Evolutionary conservation across 2,888 invertebrate species (phyloP), one percentile per base, ranked within the genome.

Genomic region (Drosophila melanocephala): DNA sequence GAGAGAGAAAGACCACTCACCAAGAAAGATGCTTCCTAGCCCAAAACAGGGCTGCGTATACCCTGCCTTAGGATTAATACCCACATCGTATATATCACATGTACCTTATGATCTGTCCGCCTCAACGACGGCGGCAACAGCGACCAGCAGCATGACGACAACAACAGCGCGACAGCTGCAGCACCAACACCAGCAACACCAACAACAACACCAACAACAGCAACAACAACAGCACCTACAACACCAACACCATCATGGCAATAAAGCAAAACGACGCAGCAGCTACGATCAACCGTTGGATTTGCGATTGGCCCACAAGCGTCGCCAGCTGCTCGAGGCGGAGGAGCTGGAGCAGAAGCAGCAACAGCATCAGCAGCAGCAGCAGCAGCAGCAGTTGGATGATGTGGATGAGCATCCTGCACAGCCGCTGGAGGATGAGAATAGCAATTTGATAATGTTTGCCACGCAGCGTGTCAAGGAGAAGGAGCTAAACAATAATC

Each of bases 1-100:
- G 96, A 96, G 97, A 95, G 97, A 97, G 95, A 97, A 98, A 95
- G 97, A 97, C 95, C 96, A 97, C 94, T 97, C 97, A 93, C 97
- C 97, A 93, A 95, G 97, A 94, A 97, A 97, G 95, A 97, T 97
- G 96, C 95, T 96, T 93, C 95, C 92, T 94, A 96, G 96, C 91
- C 96, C 96, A 69, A 96, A 96, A 93, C 96, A 96, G 93, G 96
- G 96, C 78, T 95, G 96, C 83, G 96, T 96, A 78, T 96, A 96
- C 93, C 96, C 96, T 59, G 93, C 96, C 85, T 94, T 95, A 81
- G 94, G 96, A 83, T 92, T 92, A 89, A 91, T 95, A 73, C 94
- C 95, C 73, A 95, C 94, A 68, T 90, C 93, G 81, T 92, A 92
- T 85, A 93, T 93, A 84, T 92, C 93, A 84, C 95, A 95, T 87